Conservation (phyloP, 2,113 vertebrate genomes). For the Tinamus guttatus region DNA sequence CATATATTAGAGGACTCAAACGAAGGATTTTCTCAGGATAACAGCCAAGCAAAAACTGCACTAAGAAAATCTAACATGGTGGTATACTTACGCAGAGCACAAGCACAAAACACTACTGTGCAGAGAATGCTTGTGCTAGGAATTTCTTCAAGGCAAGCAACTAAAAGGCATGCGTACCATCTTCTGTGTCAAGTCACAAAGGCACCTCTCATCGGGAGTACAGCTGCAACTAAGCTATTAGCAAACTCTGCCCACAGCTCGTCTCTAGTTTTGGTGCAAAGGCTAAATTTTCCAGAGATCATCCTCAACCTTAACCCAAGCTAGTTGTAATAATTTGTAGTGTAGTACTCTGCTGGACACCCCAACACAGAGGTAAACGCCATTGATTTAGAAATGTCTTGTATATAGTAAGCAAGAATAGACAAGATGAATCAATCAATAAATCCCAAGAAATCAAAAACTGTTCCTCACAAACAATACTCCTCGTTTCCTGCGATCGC, state of each 20-base stretch:
- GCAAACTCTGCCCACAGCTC: neutral
- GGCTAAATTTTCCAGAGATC: constrained; percentile 35
- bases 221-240: neutral
- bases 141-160: neutral
- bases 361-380: neutral
- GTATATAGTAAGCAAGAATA: neutral
- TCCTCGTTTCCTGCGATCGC: neutral
- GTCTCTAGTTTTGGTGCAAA: constrained; percentile 47
- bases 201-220: neutral
- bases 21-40: neutral
- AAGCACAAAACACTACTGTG: neutral
- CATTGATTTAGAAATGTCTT: neutral
- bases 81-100: neutral
- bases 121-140: neutral
- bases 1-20: neutral
- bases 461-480: neutral
- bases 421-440: neutral
- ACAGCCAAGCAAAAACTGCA: neutral
- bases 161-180: neutral
- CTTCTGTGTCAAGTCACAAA: neutral
- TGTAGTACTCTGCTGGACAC: neutral
- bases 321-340: constrained; percentile 8
- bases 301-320: neutral
- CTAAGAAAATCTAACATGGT: neutral
- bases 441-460: constrained; percentile 15